These are phyloP conservation scores for Ophion costatus DNA, from an alignment of 2,888 invertebrate species.

Conservation along the genomic window DNA sequence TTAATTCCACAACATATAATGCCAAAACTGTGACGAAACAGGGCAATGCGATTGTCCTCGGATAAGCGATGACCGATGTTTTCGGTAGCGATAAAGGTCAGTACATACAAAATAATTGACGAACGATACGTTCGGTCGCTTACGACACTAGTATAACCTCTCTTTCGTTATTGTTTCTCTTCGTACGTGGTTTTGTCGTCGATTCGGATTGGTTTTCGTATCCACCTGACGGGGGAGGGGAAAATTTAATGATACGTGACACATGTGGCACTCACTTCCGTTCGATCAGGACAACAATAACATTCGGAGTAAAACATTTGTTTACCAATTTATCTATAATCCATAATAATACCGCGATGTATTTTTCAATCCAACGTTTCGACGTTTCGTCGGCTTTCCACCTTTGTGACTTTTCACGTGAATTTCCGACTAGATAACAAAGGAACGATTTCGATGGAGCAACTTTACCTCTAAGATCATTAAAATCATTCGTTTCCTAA, in stretches of 20 bases:
- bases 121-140: conserved; percentile 35
- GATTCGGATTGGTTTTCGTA: neutral
- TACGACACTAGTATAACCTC: conserved; percentile 66
- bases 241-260: neutral
- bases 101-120: conserved; percentile 44
- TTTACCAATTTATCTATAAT: neutral
- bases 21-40: conserved; percentile 33
- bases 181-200: conserved; percentile 1
- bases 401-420: no score
- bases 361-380: no score
- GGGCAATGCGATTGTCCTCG: conserved; percentile 57
- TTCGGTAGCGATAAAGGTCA: conserved; percentile 72
- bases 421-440: neutral
- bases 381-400: no score
- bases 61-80: conserved; percentile 72
- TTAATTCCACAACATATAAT: conserved; percentile 28
- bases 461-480: no score
- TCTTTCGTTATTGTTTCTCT: conserved; percentile 24
- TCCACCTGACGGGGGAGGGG: neutral
- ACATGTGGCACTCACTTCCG: neutral
- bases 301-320: neutral
- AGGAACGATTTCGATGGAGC: neutral
- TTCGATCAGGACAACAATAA: neutral
- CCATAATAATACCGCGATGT: no score
- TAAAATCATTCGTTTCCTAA: neutral